Evolutionary conservation across 2,888 invertebrate genomes (phyloP), one percentile per base, ranked within the genome.

Genomic region (Biston stratarius): DNA sequence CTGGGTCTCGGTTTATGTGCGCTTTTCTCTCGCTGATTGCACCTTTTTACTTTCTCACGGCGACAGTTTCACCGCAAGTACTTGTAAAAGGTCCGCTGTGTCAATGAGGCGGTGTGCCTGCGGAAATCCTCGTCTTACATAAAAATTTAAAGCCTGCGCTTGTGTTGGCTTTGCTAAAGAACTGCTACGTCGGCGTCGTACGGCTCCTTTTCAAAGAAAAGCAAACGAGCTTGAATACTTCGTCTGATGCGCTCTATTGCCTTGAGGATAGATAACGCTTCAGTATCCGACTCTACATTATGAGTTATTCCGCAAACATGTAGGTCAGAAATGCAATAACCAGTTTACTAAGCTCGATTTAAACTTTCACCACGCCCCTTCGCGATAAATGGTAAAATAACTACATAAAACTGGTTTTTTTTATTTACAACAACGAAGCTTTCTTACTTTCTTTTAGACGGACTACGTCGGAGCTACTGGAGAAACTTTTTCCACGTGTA

Each of bases 1-100:
- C 69, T 82, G 74, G 69, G 73, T 67, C 78, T 82, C 77, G 74
- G 78, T 78, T 76, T 82, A 76, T 80, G 81, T 81, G 80, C 76
- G 86, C 92, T 90, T 91, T 93, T 91, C 88, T 88, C 85, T 87
- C 85, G 83, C 76, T 89, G 89, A 93, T 92, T 92, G 91, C 91
- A 82, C 87, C 92, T 91, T 91, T 92, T 87, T 88, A 92, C 87
- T 87, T 89, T 89, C 88, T 87, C 85, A 85, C 81, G 79, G 72
- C 77, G 84, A 74, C 78, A 74, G 80, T 85, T 86, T 86, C 84
- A 80, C 84, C 80, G 76, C 77, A 81, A 57, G 84, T 38, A 38
- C 38, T 38, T 38, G 9, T 38, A 38, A 38, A 38, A 38, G 68
- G 75, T 77, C 76, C 77, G 77, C 80, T 83, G 75, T 84, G 81